These are phyloP conservation scores for Montipora sp. DNA, from an alignment of 64 coral and sea anemone genomes.

Conservation along the genomic window DNA sequence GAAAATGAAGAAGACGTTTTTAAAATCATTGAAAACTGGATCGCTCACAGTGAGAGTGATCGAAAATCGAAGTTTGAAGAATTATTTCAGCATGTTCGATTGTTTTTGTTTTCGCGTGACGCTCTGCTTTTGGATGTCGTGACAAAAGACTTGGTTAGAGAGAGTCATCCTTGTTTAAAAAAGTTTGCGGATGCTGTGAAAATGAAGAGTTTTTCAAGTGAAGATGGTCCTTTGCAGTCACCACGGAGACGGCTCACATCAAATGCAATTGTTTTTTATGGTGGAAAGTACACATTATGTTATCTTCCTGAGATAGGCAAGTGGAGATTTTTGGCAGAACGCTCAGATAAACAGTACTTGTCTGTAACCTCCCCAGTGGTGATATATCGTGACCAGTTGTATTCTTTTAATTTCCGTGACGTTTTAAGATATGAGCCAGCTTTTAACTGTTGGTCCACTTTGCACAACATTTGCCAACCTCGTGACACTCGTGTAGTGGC, in stretches of 20 bases:
- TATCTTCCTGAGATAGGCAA: not conserved
- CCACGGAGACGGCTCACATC: not conserved
- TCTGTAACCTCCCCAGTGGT: not conserved
- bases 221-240: not conserved
- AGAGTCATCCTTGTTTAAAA: not conserved
- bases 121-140: not conserved
- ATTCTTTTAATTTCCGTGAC: no score
- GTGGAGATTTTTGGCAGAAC: not conserved
- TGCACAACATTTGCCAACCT: no score
- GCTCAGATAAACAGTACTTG: not conserved
- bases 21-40: slow-evolving; percentile 13
- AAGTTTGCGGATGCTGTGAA: not conserved
- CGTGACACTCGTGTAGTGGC: not conserved
- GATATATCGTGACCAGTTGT: not conserved
- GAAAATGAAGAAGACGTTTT: slow-evolving; percentile 2
- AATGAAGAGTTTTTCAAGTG: not conserved
- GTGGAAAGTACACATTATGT: not conserved
- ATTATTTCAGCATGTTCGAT: slow-evolving; percentile 16
- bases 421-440: not conserved
- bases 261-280: not conserved
- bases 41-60: not conserved
- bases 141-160: not conserved
- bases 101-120: not conserved
- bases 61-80: slow-evolving; percentile 2
- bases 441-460: not conserved